Evolutionary conservation across 2,888 invertebrate species (phyloP), one percentile per base, ranked within the genome.

Genomic region (Ochropleura leucogaster): DNA sequence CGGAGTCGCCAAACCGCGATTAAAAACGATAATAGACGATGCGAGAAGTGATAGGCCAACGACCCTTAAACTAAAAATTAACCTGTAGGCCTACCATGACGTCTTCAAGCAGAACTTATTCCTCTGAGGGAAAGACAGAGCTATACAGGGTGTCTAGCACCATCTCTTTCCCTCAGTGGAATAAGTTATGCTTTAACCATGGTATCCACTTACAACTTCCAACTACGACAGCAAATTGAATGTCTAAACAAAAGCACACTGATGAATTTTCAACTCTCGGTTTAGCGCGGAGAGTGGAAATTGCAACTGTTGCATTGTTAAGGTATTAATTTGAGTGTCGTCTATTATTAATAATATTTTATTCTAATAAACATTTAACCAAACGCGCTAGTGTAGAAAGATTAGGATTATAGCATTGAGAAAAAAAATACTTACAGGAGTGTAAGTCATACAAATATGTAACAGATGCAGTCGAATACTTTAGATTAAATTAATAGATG

Each of bases 401-500:
- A 14, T 12, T 68, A 70, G 49, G 65, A 62, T 68, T 51, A 62
- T 77, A 80, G 72, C 69, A 47, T 88, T 71, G 6, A 40, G 14
- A 3, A 55, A 72, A 83, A 72, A 77, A n/a, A 83, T 79, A 89
- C 87, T 89, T 87, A 86, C 81, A 79, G 55, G 69, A 60, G 51
- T 82, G 76, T 86, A 85, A 81, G 76, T 83, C 59, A 66, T 76
- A 60, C n/a, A 68, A 77, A 70, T 62, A 74, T 85, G 53, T 79
- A 71, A 68, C 69, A 64, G 46, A 59, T 63, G 40, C 68, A 72
- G 67, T 59, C n/a, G 20, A 68, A 64, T 46, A 53, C 9, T 70
- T 60, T 72, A 53, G 72, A 53, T 30, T 71, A 72, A 53, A 30
- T 40, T 46, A 5, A 40, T 77, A 66, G 53, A 55, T 51, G 42